Base-by-base conservation (phyloP, 2,797 vertebrate genomes). In the Etheostoma nigrum region DNA sequence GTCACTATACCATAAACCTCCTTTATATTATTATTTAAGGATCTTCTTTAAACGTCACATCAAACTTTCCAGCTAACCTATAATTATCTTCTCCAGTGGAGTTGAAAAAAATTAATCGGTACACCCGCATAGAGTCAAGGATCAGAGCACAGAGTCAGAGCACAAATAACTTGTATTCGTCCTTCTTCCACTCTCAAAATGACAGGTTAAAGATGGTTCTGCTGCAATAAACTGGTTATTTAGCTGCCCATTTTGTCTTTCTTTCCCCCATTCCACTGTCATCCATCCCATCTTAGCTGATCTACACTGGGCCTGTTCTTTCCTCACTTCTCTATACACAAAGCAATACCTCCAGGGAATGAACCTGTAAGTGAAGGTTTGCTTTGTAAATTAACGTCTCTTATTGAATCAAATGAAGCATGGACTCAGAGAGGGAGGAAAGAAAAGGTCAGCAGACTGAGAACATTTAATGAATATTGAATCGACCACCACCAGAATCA, bases 341-440 rank as follows among this genome's bases (percentile, higher is more conserved):
- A 71, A 88, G 81, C 69, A 74, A 63, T 71, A 55, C 54, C 89
- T 60, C 44, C 23, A 48, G 79, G 86, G 89, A 86, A 85, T 86
- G 86, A 78, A 90, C 87, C 76, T 86, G 74, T 81, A 87, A 82
- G 88, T 63, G 30, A 73, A 78, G 78, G 74, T 87, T 89, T 90
- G 75, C 89, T 90, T 90, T 90, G 84, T 87, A 88, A 93, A 92
- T 92, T 66, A 92, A 83, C 70, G 25, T 72, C 79, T 81, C 60
- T 93, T 92, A 93, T 94, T 94, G 89, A 94, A 94, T 95, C 82
- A 91, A 90, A 89, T 90, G 87, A 89, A 86, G 78, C 86, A 78
- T 81, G 84, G 87, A 83, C 66, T 84, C 74, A 2, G 72, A 45
- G 78, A 89, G 69, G 77, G 74, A 73, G 67, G 76, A 76, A 79